These are phyloP conservation scores for Montipora sp. DNA, from an alignment of 64 coral and sea anemone genomes.

Conservation along the genomic window DNA sequence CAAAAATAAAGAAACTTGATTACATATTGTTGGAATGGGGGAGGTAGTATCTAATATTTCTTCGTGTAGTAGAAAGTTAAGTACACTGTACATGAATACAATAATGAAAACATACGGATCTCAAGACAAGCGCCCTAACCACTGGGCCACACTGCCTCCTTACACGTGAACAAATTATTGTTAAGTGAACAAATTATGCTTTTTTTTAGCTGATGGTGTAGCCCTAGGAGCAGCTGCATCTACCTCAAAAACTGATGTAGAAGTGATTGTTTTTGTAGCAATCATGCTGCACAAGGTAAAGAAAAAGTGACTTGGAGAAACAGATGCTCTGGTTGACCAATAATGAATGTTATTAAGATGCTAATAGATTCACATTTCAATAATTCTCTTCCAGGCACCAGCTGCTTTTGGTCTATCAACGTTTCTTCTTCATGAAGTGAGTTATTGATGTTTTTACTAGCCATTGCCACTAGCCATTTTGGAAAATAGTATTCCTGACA, in stretches of 20 bases:
- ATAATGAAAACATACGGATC: too few species aligned
- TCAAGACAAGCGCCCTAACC: too few species aligned
- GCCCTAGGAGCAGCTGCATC: constrained; percentile 94
- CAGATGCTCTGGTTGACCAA: not conserved
- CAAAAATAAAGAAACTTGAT: too few species aligned
- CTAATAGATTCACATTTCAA: not conserved
- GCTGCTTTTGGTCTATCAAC: constrained; percentile 97
- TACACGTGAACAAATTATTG: too few species aligned
- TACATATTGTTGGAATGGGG: too few species aligned
- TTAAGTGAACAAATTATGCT: not conserved
- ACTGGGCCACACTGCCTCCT: too few species aligned
- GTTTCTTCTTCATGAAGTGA: constrained; percentile 93
- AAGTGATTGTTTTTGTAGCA: constrained; percentile 98
- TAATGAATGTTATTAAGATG: not conserved
- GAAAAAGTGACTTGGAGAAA: not conserved
- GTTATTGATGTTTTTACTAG: not conserved
- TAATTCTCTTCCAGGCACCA: constrained; percentile 74
- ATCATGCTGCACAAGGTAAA: constrained; percentile 99
- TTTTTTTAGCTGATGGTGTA: constrained; percentile 92
- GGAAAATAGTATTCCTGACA: too few species aligned
- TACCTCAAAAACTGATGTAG: constrained; percentile 95
- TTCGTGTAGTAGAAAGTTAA: too few species aligned
- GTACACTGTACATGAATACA: too few species aligned
- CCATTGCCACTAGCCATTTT: too few species aligned
- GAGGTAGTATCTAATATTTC: too few species aligned